Evolutionary conservation across 2,113 vertebrate genomes (phyloP), one percentile per base, ranked within the genome.

Genomic region (Ceuthmochares aereus): DNA sequence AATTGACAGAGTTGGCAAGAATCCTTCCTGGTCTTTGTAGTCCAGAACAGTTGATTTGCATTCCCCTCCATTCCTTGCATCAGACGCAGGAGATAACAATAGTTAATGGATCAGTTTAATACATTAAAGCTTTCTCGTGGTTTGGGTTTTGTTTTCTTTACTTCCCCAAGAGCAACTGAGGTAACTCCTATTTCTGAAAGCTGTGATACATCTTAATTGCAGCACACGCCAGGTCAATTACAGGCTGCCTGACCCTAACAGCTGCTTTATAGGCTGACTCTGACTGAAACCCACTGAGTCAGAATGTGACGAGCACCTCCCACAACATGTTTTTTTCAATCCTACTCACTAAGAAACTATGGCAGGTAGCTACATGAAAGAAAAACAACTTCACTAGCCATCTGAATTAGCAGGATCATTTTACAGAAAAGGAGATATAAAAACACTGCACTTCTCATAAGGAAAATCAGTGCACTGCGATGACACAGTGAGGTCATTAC

Each of bases 211-310:
- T 75, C 83, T 76, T 63, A 91, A 95, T 70, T 96, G 82, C 70
- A 77, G 6, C 55, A 55, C 79, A 68, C 18, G 56, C 68, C 29
- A 91, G 94, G 85, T 83, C 90, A 83, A 83, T 90, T 90, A 87
- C 37, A 95, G 91, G 73, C 2, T 69, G 67, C 74, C 37, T 90
- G 95, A 70, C 94, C 93, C 58, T 8, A 90, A 15, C 94, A 96
- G 89, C 87, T 94, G 89, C 91, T 93, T 58, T 10, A 54, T 40
- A 89, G 66, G 69, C 93, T 54, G 56, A 49, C 75, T 92, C 80
- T 64, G 60, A 91, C 6, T 94, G 78, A 95, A 96, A 96, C 21
- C 89, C 83, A 85, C 84, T 74, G 91, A 95, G 85, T 95, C 94
- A 93, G 89, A 91, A 95, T 83, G 85, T 26, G 1, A 84, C 7